A percentile compares a stretch with the other conserved stretches of the same genome.
Evolutionary conservation across 1,140 invertebrate species (phyloP).

Genomic region (Neodiprion pinetum): DNA sequence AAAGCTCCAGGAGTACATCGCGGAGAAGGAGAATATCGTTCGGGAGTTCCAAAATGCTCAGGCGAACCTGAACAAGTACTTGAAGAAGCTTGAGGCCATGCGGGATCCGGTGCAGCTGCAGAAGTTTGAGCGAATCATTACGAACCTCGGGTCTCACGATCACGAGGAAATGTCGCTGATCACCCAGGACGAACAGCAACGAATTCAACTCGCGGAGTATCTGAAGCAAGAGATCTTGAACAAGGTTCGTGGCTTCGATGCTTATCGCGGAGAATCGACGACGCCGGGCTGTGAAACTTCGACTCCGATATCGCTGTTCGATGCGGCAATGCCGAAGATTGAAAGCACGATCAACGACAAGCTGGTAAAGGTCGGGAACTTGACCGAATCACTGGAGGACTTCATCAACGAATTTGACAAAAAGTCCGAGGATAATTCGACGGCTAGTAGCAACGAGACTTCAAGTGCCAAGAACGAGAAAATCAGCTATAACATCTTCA

Average conservation of each 20-base stretch:
- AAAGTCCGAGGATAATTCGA: constrained; percentile 28
- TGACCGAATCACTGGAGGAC: constrained; percentile 40
- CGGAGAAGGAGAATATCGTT: neutral
- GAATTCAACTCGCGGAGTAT: neutral
- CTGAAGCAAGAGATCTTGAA: neutral
- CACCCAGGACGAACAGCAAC: neutral
- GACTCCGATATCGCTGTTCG: constrained; percentile 33
- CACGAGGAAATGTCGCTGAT: neutral
- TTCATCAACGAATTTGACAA: constrained; percentile 40
- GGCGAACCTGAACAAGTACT: neutral
- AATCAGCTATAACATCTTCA: constrained; percentile 29
- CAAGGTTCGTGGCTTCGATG: neutral
- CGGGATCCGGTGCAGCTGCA: constrained; percentile 23
- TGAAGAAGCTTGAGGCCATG: neutral
- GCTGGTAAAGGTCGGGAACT: constrained; percentile 37
- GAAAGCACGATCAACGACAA: constrained; percentile 35
- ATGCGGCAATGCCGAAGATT: constrained; percentile 41
- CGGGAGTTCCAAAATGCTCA: neutral
- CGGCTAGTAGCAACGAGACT: constrained; percentile 2
- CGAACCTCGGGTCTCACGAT: constrained; percentile 2
- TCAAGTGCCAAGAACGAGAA: constrained; percentile 17
- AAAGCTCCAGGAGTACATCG: constrained; percentile 6
- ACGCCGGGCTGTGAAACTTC: constrained; percentile 26
- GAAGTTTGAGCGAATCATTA: constrained; percentile 11
- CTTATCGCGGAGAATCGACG: neutral